These are phyloP conservation scores for Gorsachius magnificus DNA, from an alignment of 2,797 vertebrate genomes.

Conservation along the genomic window DNA sequence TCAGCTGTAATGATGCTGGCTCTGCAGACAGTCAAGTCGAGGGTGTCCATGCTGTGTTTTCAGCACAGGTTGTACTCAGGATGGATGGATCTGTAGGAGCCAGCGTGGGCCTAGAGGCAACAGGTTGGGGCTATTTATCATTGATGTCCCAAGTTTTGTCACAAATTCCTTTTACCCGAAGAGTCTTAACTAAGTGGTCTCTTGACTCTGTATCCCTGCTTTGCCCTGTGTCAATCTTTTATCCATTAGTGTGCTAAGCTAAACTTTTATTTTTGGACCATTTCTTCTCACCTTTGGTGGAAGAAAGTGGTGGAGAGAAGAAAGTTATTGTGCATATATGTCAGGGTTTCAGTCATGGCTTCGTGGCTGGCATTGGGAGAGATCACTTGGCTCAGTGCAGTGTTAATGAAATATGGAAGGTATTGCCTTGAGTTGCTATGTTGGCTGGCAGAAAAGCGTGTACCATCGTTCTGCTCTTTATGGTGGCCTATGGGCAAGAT, in stretches of 20 bases:
- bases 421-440: not conserved
- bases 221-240: not conserved
- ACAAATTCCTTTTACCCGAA: not conserved
- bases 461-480: not conserved
- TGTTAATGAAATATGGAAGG: not conserved
- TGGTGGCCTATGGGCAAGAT: not conserved
- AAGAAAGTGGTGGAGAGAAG: not conserved
- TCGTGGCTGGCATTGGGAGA: not conserved
- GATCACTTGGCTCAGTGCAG: not conserved
- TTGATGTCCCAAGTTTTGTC: not conserved
- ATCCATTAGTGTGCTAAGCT: not conserved
- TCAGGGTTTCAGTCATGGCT: not conserved
- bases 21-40: not conserved
- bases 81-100: not conserved
- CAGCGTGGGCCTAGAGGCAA: not conserved
- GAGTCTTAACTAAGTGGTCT: not conserved
- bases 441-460: not conserved
- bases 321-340: not conserved
- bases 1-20: not conserved
- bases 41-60: not conserved
- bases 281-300: not conserved
- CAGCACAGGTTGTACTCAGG: fast-evolving
- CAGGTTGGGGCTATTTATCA: not conserved
- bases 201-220: not conserved
- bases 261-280: not conserved